Evolutionary conservation across 2,888 invertebrate genomes (phyloP).

Genomic region (Aspidiotus rigidus): DNA sequence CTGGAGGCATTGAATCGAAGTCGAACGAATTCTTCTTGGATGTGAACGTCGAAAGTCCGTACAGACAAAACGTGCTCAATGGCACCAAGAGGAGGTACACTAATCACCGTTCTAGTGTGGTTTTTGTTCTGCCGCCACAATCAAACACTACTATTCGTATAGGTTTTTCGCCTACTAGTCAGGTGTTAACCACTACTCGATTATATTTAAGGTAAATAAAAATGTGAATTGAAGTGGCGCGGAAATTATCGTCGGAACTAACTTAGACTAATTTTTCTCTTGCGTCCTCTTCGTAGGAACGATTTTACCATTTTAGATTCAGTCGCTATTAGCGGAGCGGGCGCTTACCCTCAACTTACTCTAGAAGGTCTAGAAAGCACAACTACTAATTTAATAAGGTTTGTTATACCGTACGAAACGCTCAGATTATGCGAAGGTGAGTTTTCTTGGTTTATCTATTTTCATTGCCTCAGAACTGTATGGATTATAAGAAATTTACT

Average conservation of each 20-base stretch:
- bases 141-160: conserved; percentile 19
- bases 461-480: no score
- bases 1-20: conserved; percentile 18
- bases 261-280: not conserved
- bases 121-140: conserved; percentile 22
- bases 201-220: conserved; percentile 23
- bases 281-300: conserved; percentile 2
- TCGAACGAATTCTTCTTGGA: conserved; percentile 27
- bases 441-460: not conserved
- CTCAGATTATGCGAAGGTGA: conserved; percentile 25
- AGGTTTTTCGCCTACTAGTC: conserved; percentile 13
- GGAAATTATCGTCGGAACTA: no score
- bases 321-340: conserved; percentile 18
- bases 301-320: conserved; percentile 25
- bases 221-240: not conserved
- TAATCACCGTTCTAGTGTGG: conserved; percentile 15
- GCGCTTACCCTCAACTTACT: conserved; percentile 21
- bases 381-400: conserved; percentile 12
- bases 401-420: conserved; percentile 21
- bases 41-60: conserved; percentile 15
- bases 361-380: conserved; percentile 19
- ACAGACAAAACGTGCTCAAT: conserved; percentile 3
- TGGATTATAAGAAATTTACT: no score
- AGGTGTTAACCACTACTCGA: conserved; percentile 3
- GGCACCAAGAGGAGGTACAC: conserved; percentile 11